A percentile compares a stretch with the other conserved stretches of the same genome.
phyloP scores from a whole-genome alignment of 2,113 vertebrate species.

The Lipophrys pholis region DNA sequence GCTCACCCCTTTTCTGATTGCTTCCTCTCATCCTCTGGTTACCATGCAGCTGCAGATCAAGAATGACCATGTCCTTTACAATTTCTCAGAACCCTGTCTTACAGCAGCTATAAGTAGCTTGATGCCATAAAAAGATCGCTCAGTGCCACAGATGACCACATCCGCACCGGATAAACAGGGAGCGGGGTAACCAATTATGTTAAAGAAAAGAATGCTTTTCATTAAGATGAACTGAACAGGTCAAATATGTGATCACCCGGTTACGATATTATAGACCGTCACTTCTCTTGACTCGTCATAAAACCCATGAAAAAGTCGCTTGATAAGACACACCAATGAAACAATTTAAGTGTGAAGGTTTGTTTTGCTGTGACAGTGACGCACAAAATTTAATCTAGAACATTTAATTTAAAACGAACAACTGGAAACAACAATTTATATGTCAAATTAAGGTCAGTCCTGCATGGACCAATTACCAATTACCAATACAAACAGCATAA shows the following conservation, averaged over 20 bases:
- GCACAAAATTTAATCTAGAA: conserved; percentile 13
- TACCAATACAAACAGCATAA: not conserved
- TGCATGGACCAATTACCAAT: conserved; percentile 1
- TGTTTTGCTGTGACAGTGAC: conserved; percentile 1
- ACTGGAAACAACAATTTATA: conserved; percentile 13
- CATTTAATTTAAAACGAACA: not conserved
- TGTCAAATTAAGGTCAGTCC: not conserved
- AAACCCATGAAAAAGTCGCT: no score
- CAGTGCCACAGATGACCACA: conserved; percentile 36
- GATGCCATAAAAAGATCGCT: conserved; percentile 28
- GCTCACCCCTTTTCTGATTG: conserved; percentile 55
- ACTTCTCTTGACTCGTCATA: not conserved
- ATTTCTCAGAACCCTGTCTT: conserved; percentile 59
- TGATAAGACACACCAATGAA: no score
- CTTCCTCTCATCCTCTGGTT: conserved; percentile 62
- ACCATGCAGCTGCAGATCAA: conserved; percentile 72
- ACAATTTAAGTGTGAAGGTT: not conserved
- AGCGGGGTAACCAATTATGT: not conserved
- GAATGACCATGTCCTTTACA: conserved; percentile 51
- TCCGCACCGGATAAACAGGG: not conserved
- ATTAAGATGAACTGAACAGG: conserved; percentile 6
- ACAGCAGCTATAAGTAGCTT: conserved; percentile 38
- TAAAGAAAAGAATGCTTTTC: not conserved
- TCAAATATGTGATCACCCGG: not conserved
- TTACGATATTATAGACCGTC: not conserved